Evolutionary conservation across 2,113 vertebrate species (phyloP).

Genomic region (Symphodus melops): DNA sequence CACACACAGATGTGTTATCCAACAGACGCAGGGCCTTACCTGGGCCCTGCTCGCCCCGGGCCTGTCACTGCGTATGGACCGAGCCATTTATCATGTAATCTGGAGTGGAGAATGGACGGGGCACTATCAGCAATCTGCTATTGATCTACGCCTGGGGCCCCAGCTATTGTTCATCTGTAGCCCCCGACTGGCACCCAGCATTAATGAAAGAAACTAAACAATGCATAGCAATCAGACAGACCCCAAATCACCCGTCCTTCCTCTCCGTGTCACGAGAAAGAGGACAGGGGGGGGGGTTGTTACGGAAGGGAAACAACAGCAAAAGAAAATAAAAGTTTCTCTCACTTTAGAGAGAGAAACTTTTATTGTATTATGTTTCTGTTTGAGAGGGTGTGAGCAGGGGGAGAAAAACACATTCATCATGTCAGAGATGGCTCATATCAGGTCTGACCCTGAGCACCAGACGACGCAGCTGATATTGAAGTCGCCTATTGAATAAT

Average conservation of each 20-base stretch:
- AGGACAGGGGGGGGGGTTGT: constrained; percentile 51
- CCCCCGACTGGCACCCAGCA: constrained; percentile 92
- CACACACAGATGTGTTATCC: constrained; percentile 50
- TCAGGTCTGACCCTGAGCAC: constrained; percentile 76
- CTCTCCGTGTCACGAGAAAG: constrained; percentile 43
- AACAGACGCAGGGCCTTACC: constrained; percentile 72
- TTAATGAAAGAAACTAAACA: constrained; percentile 98
- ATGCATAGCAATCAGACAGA: constrained; percentile 91
- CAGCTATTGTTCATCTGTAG: constrained; percentile 97
- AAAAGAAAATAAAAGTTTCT: constrained; percentile 46
- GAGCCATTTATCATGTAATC: constrained; percentile 99
- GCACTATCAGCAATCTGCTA: constrained; percentile 99
- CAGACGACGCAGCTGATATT: constrained; percentile 68
- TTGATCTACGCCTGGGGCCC: constrained; percentile 91
- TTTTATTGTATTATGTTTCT: constrained; percentile 79
- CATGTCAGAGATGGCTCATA: constrained; percentile 75
- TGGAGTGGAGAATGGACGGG: constrained; percentile 94
- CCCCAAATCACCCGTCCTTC: constrained; percentile 55
- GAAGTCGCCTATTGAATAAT: constrained; percentile 75
- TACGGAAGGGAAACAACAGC: constrained; percentile 24
- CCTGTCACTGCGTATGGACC: constrained; percentile 92
- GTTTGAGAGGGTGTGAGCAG: constrained; percentile 71
- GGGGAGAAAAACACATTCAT: constrained; percentile 79
- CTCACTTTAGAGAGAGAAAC: constrained; percentile 68
- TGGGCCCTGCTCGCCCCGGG: constrained; percentile 83